Conservation (phyloP, 1,140 invertebrate species). For the Bicyclus anynana region DNA sequence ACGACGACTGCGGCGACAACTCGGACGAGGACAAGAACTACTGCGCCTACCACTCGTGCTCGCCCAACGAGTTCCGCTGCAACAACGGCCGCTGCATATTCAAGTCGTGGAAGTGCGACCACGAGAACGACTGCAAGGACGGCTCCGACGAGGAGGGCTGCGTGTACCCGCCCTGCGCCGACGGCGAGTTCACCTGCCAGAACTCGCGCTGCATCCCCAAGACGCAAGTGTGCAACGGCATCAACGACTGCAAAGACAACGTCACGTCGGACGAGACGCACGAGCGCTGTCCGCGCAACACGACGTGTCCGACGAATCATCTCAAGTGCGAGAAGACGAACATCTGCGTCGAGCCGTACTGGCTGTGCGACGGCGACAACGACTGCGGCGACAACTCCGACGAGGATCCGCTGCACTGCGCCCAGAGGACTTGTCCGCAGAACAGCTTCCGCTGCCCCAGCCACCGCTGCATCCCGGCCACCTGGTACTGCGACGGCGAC, state of each 20-base stretch:
- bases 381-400: slow-evolving; percentile 98
- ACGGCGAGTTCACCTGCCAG: slow-evolving; percentile 95
- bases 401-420: slow-evolving; percentile 93
- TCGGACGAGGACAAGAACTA: slow-evolving; percentile 96
- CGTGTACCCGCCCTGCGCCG: slow-evolving; percentile 91
- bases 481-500: slow-evolving; percentile 95
- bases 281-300: slow-evolving; percentile 90
- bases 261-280: slow-evolving; percentile 94
- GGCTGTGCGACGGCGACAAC: slow-evolving; percentile 95
- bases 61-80: slow-evolving; percentile 94
- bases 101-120: slow-evolving; percentile 95
- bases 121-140: slow-evolving; percentile 97
- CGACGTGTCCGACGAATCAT: slow-evolving; percentile 91
- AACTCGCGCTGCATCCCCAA: slow-evolving; percentile 94
- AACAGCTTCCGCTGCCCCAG: slow-evolving; percentile 94
- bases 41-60: slow-evolving; percentile 96
- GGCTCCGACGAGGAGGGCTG: slow-evolving; percentile 95
- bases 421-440: slow-evolving; percentile 91
- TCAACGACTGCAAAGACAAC: slow-evolving; percentile 97
- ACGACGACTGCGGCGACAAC: slow-evolving; percentile 96
- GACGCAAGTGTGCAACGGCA: slow-evolving; percentile 93
- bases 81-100: slow-evolving; percentile 97
- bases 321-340: slow-evolving; percentile 95
- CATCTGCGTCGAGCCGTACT: slow-evolving; percentile 96
- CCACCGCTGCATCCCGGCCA: slow-evolving; percentile 92